phyloP scores from a whole-genome alignment of 2,888 invertebrate genomes.

The Erebia aethiops region DNA sequence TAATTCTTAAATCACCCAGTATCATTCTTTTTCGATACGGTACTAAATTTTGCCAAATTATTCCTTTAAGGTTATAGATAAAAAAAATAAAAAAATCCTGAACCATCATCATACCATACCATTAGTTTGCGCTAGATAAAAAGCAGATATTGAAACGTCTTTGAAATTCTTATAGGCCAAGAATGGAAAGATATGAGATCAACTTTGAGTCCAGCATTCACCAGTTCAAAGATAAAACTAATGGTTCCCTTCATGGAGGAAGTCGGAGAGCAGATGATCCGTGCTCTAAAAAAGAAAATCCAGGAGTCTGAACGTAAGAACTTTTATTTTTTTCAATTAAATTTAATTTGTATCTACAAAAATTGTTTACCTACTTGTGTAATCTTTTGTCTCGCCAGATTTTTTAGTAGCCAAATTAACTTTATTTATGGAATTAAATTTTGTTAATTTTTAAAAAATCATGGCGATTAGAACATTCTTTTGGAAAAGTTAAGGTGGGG shows the following conservation, averaged over 20 bases:
- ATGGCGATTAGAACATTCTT: too few relatives aligned
- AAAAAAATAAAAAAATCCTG: too few relatives aligned
- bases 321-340: not conserved
- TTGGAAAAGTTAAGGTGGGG: too few relatives aligned
- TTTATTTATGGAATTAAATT: too few relatives aligned
- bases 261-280: slow-evolving; percentile 57
- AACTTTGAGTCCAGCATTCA: slow-evolving; percentile 71
- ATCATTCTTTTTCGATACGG: too few relatives aligned
- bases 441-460: too few relatives aligned
- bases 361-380: too few relatives aligned
- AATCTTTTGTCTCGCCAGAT: not conserved
- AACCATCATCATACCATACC: too few relatives aligned
- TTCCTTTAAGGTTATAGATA: too few relatives aligned
- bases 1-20: not conserved
- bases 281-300: slow-evolving; percentile 49
- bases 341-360: not conserved
- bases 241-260: slow-evolving; percentile 68
- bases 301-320: slow-evolving; percentile 39
- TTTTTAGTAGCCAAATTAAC: too few relatives aligned
- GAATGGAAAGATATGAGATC: slow-evolving; percentile 68
- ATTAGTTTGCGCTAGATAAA: too few relatives aligned
- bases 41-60: too few relatives aligned
- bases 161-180: slow-evolving; percentile 47
- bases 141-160: not conserved
- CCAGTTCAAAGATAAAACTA: slow-evolving; percentile 72